phyloP scores from a whole-genome alignment of 2,888 invertebrate species.

The Sipunculus nudus region DNA sequence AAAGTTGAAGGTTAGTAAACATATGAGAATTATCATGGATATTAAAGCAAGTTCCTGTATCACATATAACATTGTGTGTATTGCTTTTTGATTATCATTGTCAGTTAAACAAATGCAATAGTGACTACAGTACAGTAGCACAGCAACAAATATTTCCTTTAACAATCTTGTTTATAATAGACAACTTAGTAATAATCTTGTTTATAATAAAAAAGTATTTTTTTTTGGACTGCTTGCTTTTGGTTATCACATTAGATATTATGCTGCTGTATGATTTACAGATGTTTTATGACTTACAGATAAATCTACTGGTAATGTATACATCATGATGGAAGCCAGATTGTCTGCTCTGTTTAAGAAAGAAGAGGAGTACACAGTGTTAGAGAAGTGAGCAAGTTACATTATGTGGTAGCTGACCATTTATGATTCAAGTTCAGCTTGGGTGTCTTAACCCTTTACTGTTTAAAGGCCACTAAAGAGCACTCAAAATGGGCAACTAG shows the following conservation, averaged over 20 bases:
- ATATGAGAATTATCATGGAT: neutral
- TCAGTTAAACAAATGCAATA: neutral
- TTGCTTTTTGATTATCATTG: no score
- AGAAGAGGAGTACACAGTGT: conserved; percentile 79
- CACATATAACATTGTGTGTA: neutral
- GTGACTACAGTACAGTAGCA: neutral
- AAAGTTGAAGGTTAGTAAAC: conserved; percentile 72
- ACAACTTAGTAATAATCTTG: no score
- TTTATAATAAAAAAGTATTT: no score
- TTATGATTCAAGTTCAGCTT: neutral
- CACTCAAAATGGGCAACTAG: no score
- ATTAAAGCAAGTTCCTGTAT: neutral
- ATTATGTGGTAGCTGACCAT: neutral
- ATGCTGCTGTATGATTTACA: no score
- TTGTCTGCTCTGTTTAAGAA: conserved; percentile 82
- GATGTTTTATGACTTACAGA: conserved; percentile 60
- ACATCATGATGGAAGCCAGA: conserved; percentile 86
- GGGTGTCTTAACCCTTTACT: no score
- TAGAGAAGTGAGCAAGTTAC: conserved; percentile 74
- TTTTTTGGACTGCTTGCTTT: no score
- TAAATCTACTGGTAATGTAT: conserved; percentile 75
- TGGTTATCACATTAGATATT: no score
- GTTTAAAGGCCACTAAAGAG: no score
- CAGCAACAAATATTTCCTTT: no score
- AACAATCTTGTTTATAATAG: no score